A percentile compares a stretch with the other conserved stretches of the same genome.
Evolutionary conservation across 2,113 vertebrate species (phyloP).

Genomic region (Ceyx margarethae): DNA sequence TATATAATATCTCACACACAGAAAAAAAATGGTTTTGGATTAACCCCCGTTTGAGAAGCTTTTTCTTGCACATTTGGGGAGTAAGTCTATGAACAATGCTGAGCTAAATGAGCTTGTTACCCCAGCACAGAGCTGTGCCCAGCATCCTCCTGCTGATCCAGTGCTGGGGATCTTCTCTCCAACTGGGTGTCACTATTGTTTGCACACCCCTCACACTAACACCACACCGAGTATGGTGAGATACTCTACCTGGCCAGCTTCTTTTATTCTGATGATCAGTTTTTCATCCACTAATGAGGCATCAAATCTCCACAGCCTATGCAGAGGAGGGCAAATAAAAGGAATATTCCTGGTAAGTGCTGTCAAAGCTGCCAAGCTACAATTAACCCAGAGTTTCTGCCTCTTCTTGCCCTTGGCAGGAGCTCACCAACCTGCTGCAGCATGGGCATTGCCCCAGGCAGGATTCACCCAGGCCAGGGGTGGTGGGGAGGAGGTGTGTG

Average conservation of each 20-base stretch:
- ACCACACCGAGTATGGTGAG: background rate
- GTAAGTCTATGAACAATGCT: background rate
- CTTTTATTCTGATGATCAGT: background rate
- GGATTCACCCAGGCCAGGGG: background rate
- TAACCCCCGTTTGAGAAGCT: background rate
- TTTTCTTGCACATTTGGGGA: background rate
- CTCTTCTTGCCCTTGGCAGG: background rate
- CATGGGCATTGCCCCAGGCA: accelerated
- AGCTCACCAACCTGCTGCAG: accelerated
- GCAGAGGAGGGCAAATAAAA: no score
- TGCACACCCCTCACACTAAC: background rate
- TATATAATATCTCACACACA: no score
- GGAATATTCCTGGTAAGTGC: background rate
- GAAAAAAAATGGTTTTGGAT: accelerated
- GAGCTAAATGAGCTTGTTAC: background rate
- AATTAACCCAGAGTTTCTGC: accelerated
- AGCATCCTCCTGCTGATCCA: background rate
- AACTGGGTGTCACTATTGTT: background rate
- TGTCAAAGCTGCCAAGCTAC: background rate
- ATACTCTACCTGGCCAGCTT: background rate
- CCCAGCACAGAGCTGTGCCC: background rate
- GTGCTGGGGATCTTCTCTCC: background rate
- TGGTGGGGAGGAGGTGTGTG: background rate
- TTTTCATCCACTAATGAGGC: background rate
- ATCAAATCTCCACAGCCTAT: background rate